phyloP scores from a whole-genome alignment of 2,888 invertebrate species.

The Alviniconcha strummeri region DNA sequence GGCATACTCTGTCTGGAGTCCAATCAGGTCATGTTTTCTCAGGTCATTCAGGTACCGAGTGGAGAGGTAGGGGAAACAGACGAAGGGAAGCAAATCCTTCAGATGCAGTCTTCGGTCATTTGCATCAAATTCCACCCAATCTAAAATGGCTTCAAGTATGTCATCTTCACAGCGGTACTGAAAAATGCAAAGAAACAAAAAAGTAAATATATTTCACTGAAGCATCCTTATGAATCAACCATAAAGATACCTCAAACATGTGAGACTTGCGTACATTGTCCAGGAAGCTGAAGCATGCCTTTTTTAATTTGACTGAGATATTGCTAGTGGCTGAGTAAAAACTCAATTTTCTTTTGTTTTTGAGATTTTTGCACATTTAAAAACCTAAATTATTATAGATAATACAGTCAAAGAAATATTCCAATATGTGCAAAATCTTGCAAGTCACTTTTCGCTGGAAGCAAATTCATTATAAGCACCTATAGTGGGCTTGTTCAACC shows the following conservation, averaged over 20 bases:
- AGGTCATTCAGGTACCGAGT: constrained; percentile 31
- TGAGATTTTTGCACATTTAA: too few species aligned
- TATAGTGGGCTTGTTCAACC: too few species aligned
- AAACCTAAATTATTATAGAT: too few species aligned
- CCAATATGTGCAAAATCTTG: too few species aligned
- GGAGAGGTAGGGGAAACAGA: constrained; percentile 39
- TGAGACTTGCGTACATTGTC: background rate
- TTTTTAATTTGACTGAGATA: background rate
- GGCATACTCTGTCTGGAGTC: constrained; percentile 12
- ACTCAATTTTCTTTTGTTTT: too few species aligned
- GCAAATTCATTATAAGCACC: too few species aligned
- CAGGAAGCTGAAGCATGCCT: constrained; percentile 7
- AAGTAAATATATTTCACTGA: too few species aligned
- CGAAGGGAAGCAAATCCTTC: constrained; percentile 31
- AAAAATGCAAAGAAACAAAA: background rate
- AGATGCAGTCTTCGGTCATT: constrained; percentile 24
- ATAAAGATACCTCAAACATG: too few species aligned
- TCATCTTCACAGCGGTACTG: constrained; percentile 32
- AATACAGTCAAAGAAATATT: too few species aligned
- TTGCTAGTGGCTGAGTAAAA: too few species aligned
- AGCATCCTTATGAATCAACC: too few species aligned
- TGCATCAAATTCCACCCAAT: constrained; percentile 33
- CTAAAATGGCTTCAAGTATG: constrained; percentile 31
- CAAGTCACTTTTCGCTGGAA: too few species aligned
- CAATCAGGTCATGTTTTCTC: constrained; percentile 31